These are phyloP conservation scores for Scaptomyza cyrtandrae DNA, from an alignment of 2,888 invertebrate genomes.

Conservation along the genomic window DNA sequence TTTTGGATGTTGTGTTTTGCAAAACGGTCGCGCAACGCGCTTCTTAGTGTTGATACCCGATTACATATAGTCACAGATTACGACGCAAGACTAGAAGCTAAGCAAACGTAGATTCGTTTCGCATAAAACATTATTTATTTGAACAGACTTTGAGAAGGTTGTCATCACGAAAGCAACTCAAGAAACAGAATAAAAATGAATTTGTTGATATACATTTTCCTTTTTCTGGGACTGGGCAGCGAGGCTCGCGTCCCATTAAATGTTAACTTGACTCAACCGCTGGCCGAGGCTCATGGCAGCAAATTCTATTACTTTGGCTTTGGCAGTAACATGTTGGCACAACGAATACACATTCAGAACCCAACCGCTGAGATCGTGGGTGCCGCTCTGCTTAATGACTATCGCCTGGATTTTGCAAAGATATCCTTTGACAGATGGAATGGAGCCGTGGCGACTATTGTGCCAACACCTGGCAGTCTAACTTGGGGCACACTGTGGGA, in stretches of 20 bases:
- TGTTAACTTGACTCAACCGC: background rate
- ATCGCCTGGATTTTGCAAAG: conserved; percentile 89
- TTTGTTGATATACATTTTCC: background rate
- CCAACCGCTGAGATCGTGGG: conserved; percentile 89
- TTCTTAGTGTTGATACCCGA: background rate
- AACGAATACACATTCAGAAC: conserved; percentile 92
- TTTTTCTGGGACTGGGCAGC: background rate
- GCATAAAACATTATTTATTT: background rate
- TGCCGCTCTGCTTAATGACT: conserved; percentile 87
- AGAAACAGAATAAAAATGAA: conserved; percentile 15
- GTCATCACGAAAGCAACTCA: conserved; percentile 7
- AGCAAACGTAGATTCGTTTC: no score
- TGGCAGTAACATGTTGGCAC: conserved; percentile 93
- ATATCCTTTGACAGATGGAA: conserved; percentile 89
- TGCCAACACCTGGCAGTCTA: conserved; percentile 78
- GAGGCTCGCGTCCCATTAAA: conserved; percentile 1
- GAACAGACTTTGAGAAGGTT: conserved; percentile 14
- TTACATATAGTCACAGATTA: background rate
- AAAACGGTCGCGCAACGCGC: background rate
- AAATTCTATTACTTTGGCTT: conserved; percentile 93
- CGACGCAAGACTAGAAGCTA: background rate
- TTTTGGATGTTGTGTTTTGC: no score
- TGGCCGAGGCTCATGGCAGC: conserved; percentile 49
- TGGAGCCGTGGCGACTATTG: conserved; percentile 94
- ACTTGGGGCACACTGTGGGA: conserved; percentile 93